A percentile compares a stretch with the other conserved stretches of the same genome.
phyloP scores from a whole-genome alignment of 2,888 invertebrate species.

The Mantis religiosa region DNA sequence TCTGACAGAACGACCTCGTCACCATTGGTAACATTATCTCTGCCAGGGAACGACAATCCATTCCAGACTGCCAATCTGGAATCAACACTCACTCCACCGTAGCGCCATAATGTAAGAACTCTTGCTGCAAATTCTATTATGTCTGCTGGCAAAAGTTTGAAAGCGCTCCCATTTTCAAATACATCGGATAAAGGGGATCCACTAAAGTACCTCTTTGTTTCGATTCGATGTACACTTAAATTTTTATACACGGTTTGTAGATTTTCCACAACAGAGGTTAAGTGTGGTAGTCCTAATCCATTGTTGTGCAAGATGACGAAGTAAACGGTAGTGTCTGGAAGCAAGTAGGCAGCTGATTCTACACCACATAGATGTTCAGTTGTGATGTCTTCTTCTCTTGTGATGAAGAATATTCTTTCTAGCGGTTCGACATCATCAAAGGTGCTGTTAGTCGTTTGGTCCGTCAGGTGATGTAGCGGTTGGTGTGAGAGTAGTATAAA shows the following conservation, averaged over 20 bases:
- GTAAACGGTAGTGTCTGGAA: not conserved
- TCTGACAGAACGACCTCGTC: not conserved
- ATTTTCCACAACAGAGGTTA: not conserved
- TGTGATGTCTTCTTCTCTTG: not conserved
- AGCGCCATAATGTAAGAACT: not conserved
- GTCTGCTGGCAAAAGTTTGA: not conserved
- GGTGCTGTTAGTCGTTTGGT: not conserved
- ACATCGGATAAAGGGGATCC: not conserved
- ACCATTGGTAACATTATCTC: not conserved
- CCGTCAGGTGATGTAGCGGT: not conserved
- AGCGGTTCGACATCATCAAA: not conserved
- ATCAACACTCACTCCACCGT: not conserved
- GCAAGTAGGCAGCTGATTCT: not conserved
- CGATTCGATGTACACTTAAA: not conserved
- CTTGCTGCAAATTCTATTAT: not conserved
- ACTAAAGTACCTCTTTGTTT: not conserved
- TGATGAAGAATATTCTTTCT: not conserved
- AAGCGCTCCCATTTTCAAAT: not conserved
- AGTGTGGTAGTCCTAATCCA: no score
- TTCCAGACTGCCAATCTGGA: not conserved
- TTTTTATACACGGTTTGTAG: not conserved
- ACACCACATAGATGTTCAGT: not conserved
- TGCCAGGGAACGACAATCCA: not conserved
- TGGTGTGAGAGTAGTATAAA: not conserved
- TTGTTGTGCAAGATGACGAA: not conserved